Evolutionary conservation across 2,113 vertebrate species (phyloP).

Genomic region (Tautogolabrus adspersus): DNA sequence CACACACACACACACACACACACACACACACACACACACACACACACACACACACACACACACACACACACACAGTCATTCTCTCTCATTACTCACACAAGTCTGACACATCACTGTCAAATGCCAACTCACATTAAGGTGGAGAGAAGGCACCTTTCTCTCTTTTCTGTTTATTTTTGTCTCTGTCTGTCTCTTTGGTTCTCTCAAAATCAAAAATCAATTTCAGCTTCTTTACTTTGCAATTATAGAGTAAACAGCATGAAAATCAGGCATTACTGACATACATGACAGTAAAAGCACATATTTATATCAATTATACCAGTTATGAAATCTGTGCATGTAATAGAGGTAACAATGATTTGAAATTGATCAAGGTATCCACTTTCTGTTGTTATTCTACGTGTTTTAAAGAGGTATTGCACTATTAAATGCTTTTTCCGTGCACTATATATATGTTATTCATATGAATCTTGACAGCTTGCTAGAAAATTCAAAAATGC

Average conservation of each 20-base stretch:
- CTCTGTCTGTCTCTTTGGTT: conserved; percentile 25
- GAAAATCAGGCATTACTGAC: neutral
- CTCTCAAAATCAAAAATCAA: conserved; percentile 12
- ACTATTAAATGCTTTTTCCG: neutral
- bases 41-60: conserved; percentile 36
- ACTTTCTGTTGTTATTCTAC: neutral
- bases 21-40: conserved; percentile 42
- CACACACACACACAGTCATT: conserved; percentile 54
- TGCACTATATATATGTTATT: neutral
- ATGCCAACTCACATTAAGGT: conserved; percentile 71
- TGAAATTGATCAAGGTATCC: neutral
- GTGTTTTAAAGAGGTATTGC: neutral
- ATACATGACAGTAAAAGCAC: neutral
- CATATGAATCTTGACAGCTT: neutral
- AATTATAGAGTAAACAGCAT: conserved; percentile 17
- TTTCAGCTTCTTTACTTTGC: conserved; percentile 14
- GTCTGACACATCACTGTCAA: conserved; percentile 75
- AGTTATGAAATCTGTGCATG: neutral
- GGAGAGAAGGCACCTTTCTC: conserved; percentile 59
- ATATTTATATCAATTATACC: neutral
- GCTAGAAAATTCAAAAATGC: conserved; percentile 9
- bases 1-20: conserved; percentile 40
- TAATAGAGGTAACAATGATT: too few species aligned
- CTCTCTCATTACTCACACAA: conserved; percentile 75
- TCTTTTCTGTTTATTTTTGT: conserved; percentile 39